Base-by-base conservation (phyloP, 2,113 vertebrate species). In the Mustela nigripes region DNA sequence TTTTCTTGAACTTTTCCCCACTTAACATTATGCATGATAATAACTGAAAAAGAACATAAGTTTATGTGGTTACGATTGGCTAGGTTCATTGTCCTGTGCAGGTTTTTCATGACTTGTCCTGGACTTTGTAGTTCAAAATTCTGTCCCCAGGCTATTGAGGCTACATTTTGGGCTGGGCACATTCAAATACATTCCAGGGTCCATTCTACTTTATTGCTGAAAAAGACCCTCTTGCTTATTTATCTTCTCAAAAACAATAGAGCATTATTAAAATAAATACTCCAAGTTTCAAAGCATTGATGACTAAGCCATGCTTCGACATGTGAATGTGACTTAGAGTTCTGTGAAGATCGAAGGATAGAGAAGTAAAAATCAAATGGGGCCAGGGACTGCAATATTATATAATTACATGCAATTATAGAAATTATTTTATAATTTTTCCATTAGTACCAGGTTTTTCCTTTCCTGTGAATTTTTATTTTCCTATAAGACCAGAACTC, bases 41-140 rank as follows among this genome's bases (percentile, higher is more conserved):
- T 78, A 48, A 16, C 16, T 9, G 48, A 89, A 94, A 96, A 92
- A 45, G 22, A 80, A 36, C 85, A 7, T 89, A 36, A 53, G 48
- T 89, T 74, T 60, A 26, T 67, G 4, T 67, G 53, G 63, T 79
- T 21, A 56, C 8, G 42, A 42, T 14, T 86, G 28, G 3, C 28
- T 58, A 92, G 58, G 11, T 83, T 91, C 16, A 63, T 89, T 76
- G 71, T 12, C 93, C 86, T 53, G 11, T 95, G 0, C 31, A 42
- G 26, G 24, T 88, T 91, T 92, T 80, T 92, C 39, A 69, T 79
- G 58, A 92, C 36, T 69, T 78, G 74, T 69, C 87, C 45, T 92
- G 45, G 81, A 87, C 11, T 12, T 45, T 39, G 14, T 60, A 36
- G 18, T 63, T 83, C 33, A 82, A 33, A 26, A 58, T 88, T 50